phyloP scores from a whole-genome alignment of 2,113 vertebrate genomes.

The Sinocyclocheilus rhinocerous region DNA sequence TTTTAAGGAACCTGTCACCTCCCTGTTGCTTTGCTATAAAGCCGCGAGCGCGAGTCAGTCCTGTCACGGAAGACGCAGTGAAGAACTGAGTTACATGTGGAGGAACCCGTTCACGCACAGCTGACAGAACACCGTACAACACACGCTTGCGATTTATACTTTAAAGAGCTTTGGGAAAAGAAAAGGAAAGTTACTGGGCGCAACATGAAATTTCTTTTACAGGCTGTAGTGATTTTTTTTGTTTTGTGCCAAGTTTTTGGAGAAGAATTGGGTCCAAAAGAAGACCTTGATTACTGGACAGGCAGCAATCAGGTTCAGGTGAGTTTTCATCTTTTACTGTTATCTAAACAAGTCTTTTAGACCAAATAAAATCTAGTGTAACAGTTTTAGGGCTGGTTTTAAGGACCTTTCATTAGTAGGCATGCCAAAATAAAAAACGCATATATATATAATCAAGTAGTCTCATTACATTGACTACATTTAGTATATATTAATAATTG shows the following conservation, averaged over 20 bases:
- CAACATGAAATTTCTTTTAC: constrained; percentile 84
- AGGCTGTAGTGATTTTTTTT: constrained; percentile 78
- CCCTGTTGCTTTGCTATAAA: constrained; percentile 73
- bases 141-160: not conserved
- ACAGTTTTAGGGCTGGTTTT: not conserved
- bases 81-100: constrained; percentile 57
- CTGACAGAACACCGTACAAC: not conserved
- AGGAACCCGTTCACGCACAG: constrained; percentile 47
- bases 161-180: not conserved
- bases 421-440: not conserved
- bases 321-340: constrained; percentile 8
- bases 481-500: not conserved
- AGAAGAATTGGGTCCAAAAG: constrained; percentile 77
- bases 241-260: constrained; percentile 78
- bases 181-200: constrained; percentile 11
- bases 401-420: not conserved
- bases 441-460: not conserved
- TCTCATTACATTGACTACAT: not conserved
- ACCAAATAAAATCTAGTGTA: not conserved
- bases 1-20: constrained; percentile 64
- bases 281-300: constrained; percentile 86
- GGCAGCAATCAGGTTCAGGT: constrained; percentile 83
- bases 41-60: constrained; percentile 54
- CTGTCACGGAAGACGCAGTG: constrained; percentile 52
- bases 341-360: not conserved